Evolutionary conservation across 2,797 vertebrate species (phyloP), one percentile per base, ranked within the genome.

Genomic region (Oceanodroma leucorhoa): DNA sequence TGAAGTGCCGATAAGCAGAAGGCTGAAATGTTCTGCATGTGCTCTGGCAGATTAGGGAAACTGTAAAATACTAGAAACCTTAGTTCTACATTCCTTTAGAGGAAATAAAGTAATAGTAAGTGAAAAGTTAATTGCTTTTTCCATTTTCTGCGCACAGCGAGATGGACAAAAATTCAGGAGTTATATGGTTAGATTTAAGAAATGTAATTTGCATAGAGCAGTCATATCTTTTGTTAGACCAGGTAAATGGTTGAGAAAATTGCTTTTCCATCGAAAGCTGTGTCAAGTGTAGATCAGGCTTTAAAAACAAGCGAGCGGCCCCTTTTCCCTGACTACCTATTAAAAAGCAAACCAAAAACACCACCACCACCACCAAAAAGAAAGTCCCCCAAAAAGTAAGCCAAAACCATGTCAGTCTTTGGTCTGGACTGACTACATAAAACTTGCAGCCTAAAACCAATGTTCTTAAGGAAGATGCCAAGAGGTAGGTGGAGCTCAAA

Each of bases 71-170:
- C 6, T 5, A 5, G 27, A 30, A 61, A 1, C 22, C 6, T 32
- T 26, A 1, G 10, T 11, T 76, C 80, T 32, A 6, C 17, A 0
- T 41, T 30, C 7, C 3, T 50, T 22, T 70, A 41, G 30, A 12
- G 58, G 2, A 24, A 43, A 12, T 9, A 11, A 71, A 54, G 8
- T 11, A 16, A 21, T 3, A 50, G 8, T 34, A 34, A 66, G 14
- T 17, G 17, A 27, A 14, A 73, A n/a, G 7, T 48, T 72, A 16
- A 9, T 30, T 22, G 12, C 5, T 55, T 51, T 45, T 21, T 3
- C 2, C 0, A 0, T 6, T 60, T 46, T 38, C 24, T 48, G 5
- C 3, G 1, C 3, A 0, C 12, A 32, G 32, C 5, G 12, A 64
- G n/a, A 5, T 26, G 7, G 14, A 24, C 15, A 40, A 19, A 30